Conservation (phyloP, 2,888 invertebrate species). For the Drosophila neutralis region DNA sequence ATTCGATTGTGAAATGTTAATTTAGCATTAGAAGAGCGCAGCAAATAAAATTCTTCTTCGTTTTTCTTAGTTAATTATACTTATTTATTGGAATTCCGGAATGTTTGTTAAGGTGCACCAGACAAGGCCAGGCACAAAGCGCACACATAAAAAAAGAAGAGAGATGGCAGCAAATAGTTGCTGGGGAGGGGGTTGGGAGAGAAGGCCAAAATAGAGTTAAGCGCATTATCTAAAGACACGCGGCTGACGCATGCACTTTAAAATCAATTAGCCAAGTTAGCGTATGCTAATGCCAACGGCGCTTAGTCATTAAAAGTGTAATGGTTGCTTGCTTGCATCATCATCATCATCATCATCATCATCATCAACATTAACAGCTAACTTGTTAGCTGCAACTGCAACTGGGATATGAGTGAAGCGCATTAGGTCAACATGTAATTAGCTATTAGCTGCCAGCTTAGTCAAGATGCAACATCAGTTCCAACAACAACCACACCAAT, state of each 20-base stretch:
- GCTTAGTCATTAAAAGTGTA: slow-evolving; percentile 21
- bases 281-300: slow-evolving; percentile 16
- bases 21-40: background rate
- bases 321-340: slow-evolving; percentile 8
- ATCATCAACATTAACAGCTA: background rate
- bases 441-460: slow-evolving; percentile 12
- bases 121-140: background rate
- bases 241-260: slow-evolving; percentile 31
- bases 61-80: background rate
- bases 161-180: background rate
- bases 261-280: slow-evolving; percentile 28
- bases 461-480: slow-evolving; percentile 1
- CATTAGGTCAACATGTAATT: slow-evolving; percentile 23
- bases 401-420: background rate
- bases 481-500: background rate
- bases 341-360: slow-evolving; percentile 3
- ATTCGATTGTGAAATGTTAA: background rate
- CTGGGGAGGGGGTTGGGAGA: background rate
- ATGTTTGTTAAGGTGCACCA: background rate
- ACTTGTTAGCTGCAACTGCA: background rate
- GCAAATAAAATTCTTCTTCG: background rate
- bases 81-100: background rate
- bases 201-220: background rate
- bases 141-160: background rate
- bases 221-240: slow-evolving; percentile 2